A percentile compares a stretch with the other conserved stretches of the same genome.
Evolutionary conservation across 2,888 invertebrate species (phyloP).

Genomic region (Apotomis capreana): DNA sequence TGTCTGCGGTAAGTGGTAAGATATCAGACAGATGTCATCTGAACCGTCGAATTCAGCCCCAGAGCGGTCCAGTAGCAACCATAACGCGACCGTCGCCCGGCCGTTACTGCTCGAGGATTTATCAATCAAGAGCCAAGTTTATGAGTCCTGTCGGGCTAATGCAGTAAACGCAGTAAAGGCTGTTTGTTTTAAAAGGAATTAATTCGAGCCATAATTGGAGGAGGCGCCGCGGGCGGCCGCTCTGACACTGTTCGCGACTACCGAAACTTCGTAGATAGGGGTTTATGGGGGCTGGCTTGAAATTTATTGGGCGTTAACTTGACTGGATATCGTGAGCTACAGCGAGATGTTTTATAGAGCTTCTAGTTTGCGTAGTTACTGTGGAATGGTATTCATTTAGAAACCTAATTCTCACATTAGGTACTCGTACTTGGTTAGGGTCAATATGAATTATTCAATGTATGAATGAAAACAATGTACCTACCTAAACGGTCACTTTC

Average conservation of each 20-base stretch:
- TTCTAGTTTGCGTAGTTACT: neutral
- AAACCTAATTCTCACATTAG: too few relatives aligned
- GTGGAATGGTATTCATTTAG: too few relatives aligned
- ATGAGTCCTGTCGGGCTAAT: constrained; percentile 63
- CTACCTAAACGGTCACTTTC: too few relatives aligned
- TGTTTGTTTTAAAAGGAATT: constrained; percentile 61
- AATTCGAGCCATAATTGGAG: constrained; percentile 60
- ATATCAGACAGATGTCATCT: too few relatives aligned
- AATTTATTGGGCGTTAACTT: constrained; percentile 28
- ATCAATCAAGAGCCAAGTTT: constrained; percentile 71
- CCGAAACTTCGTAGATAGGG: constrained; percentile 32
- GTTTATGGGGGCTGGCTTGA: constrained; percentile 30
- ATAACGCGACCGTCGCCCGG: constrained; percentile 60
- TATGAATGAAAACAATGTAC: too few relatives aligned
- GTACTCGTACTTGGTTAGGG: too few relatives aligned
- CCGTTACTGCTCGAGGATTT: constrained; percentile 52
- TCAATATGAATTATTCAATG: too few relatives aligned
- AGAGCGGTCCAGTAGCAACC: constrained; percentile 54
- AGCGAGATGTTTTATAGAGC: neutral
- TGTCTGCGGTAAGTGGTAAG: too few relatives aligned
- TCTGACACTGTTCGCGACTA: constrained; percentile 57
- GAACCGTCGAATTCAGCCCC: constrained; percentile 44
- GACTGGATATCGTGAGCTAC: constrained; percentile 8
- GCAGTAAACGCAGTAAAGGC: constrained; percentile 55
- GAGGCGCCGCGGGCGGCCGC: constrained; percentile 69